Percentiles rank a stretch among this genome's conserved stretches.
Evolutionary conservation across 1,140 invertebrate species (phyloP).

Genomic region (Samia ricini): DNA sequence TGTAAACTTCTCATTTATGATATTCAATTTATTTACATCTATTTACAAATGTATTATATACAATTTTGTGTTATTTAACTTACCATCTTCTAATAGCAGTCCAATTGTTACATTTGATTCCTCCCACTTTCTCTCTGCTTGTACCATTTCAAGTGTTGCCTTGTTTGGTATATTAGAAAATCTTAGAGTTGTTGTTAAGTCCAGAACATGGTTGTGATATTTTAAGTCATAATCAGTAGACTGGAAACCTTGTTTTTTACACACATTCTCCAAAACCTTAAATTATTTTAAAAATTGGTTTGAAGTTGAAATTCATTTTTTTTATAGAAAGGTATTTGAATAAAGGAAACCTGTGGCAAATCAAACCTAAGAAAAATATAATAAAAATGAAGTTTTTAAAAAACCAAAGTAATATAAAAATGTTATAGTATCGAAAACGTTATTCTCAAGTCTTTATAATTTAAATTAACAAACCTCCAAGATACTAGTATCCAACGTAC

Average conservation of each 20-base stretch:
- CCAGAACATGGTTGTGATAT: constrained; percentile 86
- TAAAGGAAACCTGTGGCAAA: too few species aligned
- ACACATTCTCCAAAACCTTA: constrained; percentile 89
- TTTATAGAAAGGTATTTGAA: too few species aligned
- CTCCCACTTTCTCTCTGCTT: constrained; percentile 78
- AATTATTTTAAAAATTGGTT: constrained; percentile 3
- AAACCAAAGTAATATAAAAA: too few species aligned
- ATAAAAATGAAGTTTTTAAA: too few species aligned
- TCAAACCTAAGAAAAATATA: too few species aligned
- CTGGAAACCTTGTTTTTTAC: constrained; percentile 84
- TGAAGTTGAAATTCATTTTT: too few species aligned
- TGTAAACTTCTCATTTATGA: not conserved
- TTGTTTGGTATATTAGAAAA: constrained; percentile 91
- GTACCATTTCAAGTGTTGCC: constrained; percentile 87
- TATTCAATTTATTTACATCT: not conserved
- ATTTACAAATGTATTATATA: not conserved
- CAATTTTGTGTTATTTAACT: constrained; percentile 68
- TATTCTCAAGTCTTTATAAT: too few species aligned
- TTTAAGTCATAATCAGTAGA: constrained; percentile 86
- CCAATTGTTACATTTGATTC: constrained; percentile 83
- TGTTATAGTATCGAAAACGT: too few species aligned
- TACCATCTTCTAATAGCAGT: constrained; percentile 85
- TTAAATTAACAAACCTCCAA: constrained; percentile 77
- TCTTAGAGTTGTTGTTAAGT: constrained; percentile 83
- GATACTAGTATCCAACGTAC: constrained; percentile 83